These are phyloP conservation scores for Ptilorrhoa leucosticta DNA, from an alignment of 2,113 vertebrate genomes.

Conservation along the genomic window DNA sequence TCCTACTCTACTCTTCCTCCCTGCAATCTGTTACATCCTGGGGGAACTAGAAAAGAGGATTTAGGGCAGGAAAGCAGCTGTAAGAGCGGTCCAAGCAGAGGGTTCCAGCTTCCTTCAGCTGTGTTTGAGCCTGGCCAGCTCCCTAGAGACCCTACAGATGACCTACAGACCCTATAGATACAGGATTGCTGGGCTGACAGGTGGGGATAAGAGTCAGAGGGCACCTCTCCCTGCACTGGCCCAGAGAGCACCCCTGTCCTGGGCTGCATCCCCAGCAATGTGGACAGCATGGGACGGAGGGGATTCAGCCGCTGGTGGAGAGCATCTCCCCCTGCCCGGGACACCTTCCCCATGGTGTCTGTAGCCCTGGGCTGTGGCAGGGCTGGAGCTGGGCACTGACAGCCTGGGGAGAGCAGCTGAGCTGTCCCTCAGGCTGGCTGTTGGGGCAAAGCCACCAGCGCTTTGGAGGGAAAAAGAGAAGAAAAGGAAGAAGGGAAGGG, in stretches of 20 bases:
- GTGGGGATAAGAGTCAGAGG: not conserved
- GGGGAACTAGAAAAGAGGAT: not conserved
- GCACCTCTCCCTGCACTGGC: not conserved
- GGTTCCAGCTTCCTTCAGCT: not conserved
- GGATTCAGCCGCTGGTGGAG: not conserved
- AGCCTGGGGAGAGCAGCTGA: not conserved
- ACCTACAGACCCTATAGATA: not conserved
- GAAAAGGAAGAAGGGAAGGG: not conserved
- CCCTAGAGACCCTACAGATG: not conserved
- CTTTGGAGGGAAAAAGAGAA: not conserved
- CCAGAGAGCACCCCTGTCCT: not conserved
- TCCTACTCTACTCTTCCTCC: not conserved
- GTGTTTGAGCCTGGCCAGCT: not conserved
- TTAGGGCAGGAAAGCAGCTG: not conserved
- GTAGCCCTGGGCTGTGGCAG: fast-evolving
- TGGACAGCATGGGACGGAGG: fast-evolving
- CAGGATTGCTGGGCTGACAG: not conserved
- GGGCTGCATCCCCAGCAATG: not conserved
- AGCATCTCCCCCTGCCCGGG: not conserved
- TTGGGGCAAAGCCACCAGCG: not conserved
- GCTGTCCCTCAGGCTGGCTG: fast-evolving
- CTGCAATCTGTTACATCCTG: not conserved
- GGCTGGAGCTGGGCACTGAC: not conserved
- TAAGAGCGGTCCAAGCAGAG: too few species aligned
- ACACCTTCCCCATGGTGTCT: fast-evolving